Percentiles rank a stretch among this genome's conserved stretches.
These are phyloP conservation scores for Camarhynchus parvulus DNA, from an alignment of 2,113 vertebrate genomes.

Conservation along the genomic window DNA sequence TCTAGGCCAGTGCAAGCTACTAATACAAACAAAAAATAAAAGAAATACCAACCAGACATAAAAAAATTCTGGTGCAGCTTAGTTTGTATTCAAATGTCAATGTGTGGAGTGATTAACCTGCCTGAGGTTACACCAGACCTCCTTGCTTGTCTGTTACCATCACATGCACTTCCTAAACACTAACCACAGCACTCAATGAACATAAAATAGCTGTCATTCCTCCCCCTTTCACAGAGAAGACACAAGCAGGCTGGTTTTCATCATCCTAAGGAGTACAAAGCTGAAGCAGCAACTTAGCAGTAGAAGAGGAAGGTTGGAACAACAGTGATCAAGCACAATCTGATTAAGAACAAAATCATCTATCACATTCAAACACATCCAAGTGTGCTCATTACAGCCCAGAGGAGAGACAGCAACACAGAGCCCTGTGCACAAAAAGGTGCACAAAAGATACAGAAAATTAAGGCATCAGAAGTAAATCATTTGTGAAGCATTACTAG, in stretches of 20 bases:
- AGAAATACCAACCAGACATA: background rate
- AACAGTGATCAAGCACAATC: background rate
- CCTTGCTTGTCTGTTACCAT: background rate
- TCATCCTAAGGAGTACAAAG: background rate
- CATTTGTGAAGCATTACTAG: fast-evolving
- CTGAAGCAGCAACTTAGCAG: background rate
- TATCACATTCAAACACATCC: background rate
- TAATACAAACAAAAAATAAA: background rate
- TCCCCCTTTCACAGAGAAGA: background rate
- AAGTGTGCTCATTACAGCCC: background rate
- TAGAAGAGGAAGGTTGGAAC: background rate
- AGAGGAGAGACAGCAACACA: background rate
- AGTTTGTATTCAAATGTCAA: background rate
- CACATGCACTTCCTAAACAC: background rate
- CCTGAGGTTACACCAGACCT: slow-evolving; percentile 1
- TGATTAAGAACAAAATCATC: background rate
- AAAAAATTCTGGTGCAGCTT: background rate
- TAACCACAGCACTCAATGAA: background rate
- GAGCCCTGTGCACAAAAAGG: background rate
- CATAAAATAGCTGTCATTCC: background rate
- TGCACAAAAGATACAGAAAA: background rate
- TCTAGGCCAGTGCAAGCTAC: background rate
- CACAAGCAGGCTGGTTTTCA: slow-evolving; percentile 11
- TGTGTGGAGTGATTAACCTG: background rate
- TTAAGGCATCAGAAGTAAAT: background rate